Percentiles rank a stretch among this genome's conserved stretches.
phyloP scores from a whole-genome alignment of 2,797 vertebrate species.

The Enteromius radiatus region DNA sequence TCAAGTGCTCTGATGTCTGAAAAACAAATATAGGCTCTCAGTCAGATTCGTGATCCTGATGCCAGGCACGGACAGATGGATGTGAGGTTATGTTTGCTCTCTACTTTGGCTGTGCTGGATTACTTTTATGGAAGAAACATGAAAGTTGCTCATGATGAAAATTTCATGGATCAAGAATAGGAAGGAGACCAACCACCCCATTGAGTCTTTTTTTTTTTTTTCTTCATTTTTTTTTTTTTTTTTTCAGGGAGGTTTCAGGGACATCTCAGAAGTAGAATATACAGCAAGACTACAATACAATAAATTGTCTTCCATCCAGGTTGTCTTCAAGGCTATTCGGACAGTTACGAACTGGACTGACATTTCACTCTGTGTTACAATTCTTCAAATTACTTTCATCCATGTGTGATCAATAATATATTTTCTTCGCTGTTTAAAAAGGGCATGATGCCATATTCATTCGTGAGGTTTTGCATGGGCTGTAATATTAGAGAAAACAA shows the following conservation, averaged over 20 bases:
- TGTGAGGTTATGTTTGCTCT: conserved; percentile 57
- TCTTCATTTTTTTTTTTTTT: neutral
- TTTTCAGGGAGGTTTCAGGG: conserved; percentile 44
- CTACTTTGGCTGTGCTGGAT: conserved; percentile 53
- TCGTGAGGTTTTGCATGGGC: neutral
- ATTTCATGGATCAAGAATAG: conserved; percentile 60
- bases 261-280: conserved; percentile 44
- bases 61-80: conserved; percentile 58
- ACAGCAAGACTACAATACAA: conserved; percentile 47
- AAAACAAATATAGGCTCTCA: conserved; percentile 47
- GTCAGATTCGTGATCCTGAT: conserved; percentile 55
- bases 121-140: conserved; percentile 59
- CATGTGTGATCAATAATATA: conserved; percentile 19
- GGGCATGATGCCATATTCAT: neutral
- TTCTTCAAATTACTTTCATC: conserved; percentile 32
- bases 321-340: conserved; percentile 47
- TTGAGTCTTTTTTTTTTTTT: conserved; percentile 37
- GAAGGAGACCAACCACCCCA: conserved; percentile 50
- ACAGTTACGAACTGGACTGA: conserved; percentile 42
- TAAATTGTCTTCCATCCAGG: conserved; percentile 43
- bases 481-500: neutral
- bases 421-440: neutral
- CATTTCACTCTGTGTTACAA: conserved; percentile 18
- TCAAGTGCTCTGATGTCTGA: conserved; percentile 51
- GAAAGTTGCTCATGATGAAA: conserved; percentile 60